Conservation (phyloP, 2,888 invertebrate species). For the Amiota communis region DNA sequence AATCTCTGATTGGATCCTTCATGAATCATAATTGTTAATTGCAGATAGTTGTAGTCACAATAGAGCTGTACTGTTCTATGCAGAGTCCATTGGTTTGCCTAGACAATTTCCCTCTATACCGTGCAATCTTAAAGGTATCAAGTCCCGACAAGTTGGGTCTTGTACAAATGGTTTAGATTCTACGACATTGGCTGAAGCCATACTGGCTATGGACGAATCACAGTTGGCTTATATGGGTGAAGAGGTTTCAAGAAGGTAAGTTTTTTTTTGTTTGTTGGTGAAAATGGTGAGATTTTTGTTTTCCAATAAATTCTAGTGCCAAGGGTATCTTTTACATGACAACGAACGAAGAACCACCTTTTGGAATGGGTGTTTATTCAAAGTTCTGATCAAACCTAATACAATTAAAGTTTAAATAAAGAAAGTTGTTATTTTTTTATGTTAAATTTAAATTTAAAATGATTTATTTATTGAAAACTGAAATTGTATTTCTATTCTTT, state of each 20-base stretch:
- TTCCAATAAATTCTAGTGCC: constrained; percentile 52
- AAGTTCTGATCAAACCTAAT: constrained; percentile 42
- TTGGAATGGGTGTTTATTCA: constrained; percentile 55
- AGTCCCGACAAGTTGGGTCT: constrained; percentile 38
- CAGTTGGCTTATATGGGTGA: constrained; percentile 70
- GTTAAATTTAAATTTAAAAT: no score
- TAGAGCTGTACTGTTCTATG: constrained; percentile 68
- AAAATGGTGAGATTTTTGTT: background rate
- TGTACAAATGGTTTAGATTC: constrained; percentile 34
- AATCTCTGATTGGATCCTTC: background rate
- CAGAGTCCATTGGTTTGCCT: constrained; percentile 68
- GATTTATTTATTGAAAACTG: no score
- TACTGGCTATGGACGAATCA: constrained; percentile 25
- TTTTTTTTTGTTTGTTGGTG: background rate
- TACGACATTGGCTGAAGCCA: constrained; percentile 15
- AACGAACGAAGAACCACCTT: constrained; percentile 70
- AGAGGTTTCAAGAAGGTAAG: constrained; percentile 59
- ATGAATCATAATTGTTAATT: background rate
- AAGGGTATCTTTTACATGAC: constrained; percentile 63
- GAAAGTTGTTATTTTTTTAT: no score
- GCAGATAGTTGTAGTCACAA: constrained; percentile 71
- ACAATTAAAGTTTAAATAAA: no score
- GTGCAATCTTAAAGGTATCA: constrained; percentile 58
- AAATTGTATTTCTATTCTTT: no score
- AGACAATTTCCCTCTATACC: constrained; percentile 66